Conservation (phyloP, 1,140 invertebrate genomes). For the Tenebrio molitor region DNA sequence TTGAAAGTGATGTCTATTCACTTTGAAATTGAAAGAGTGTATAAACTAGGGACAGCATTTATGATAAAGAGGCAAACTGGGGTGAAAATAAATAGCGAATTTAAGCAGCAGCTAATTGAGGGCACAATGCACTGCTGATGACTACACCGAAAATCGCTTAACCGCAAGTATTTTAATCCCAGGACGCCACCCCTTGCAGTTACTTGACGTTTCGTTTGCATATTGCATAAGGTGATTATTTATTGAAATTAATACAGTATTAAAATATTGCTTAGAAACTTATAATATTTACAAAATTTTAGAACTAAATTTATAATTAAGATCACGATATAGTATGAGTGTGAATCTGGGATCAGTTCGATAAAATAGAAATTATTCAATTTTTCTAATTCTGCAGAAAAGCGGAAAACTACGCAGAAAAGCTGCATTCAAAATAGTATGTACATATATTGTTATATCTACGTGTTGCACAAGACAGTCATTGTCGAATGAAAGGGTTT, state of each 20-base stretch:
- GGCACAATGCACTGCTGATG: constrained; percentile 51
- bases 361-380: too few relatives aligned
- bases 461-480: too few relatives aligned
- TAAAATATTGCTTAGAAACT: too few relatives aligned
- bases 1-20: not conserved
- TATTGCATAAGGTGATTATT: constrained; percentile 24
- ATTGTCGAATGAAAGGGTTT: too few relatives aligned
- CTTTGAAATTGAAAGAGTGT: not conserved
- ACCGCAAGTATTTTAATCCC: constrained; percentile 48
- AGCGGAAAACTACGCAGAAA: too few relatives aligned
- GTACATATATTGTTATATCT: too few relatives aligned
- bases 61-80: constrained; percentile 25
- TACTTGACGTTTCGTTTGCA: constrained; percentile 45
- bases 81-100: constrained; percentile 43
- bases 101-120: constrained; percentile 48
- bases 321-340: too few relatives aligned
- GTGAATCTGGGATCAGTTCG: too few relatives aligned
- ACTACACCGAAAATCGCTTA: constrained; percentile 52
- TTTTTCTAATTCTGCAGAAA: too few relatives aligned
- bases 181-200: constrained; percentile 22
- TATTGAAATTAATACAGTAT: not conserved
- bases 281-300: too few relatives aligned
- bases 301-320: too few relatives aligned
- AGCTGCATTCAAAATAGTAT: too few relatives aligned
- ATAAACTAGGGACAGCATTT: constrained; percentile 21